A percentile compares a stretch with the other conserved stretches of the same genome.
Conservation (phyloP, 2,888 invertebrate genomes). For the Candidula unifasciata region DNA sequence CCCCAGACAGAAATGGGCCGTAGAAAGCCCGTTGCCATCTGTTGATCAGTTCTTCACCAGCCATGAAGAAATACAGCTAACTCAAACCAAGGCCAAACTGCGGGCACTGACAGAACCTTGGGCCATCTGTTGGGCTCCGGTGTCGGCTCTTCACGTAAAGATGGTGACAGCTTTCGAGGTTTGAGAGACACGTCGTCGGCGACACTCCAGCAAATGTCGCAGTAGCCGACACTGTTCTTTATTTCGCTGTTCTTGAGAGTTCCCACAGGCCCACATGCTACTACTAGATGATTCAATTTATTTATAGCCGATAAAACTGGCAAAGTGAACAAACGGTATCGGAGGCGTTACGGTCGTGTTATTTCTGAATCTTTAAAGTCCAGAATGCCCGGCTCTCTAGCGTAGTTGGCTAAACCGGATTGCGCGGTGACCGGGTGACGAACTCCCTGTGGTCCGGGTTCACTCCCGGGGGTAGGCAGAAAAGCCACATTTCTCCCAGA, state of each 20-base stretch:
- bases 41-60: slow-evolving; percentile 28
- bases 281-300: neutral
- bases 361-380: neutral
- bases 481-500: too few relatives aligned
- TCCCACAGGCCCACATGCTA: neutral
- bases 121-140: slow-evolving; percentile 27
- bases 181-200: neutral
- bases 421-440: too few relatives aligned
- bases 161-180: neutral
- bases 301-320: too few relatives aligned
- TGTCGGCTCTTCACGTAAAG: neutral
- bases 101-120: neutral
- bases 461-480: too few relatives aligned
- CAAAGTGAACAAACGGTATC: neutral
- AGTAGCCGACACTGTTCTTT: neutral
- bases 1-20: too few relatives aligned
- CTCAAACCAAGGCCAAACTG: slow-evolving; percentile 25
- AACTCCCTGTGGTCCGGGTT: too few relatives aligned
- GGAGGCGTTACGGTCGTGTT: neutral
- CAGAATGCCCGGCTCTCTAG: too few relatives aligned
- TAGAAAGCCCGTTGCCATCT: neutral
- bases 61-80: slow-evolving; percentile 15
- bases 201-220: neutral
- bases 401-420: too few relatives aligned
- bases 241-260: neutral